A percentile compares a stretch with the other conserved stretches of the same genome.
These are phyloP conservation scores for Cephalotes varians DNA, from an alignment of 2,888 invertebrate genomes.

Conservation along the genomic window DNA sequence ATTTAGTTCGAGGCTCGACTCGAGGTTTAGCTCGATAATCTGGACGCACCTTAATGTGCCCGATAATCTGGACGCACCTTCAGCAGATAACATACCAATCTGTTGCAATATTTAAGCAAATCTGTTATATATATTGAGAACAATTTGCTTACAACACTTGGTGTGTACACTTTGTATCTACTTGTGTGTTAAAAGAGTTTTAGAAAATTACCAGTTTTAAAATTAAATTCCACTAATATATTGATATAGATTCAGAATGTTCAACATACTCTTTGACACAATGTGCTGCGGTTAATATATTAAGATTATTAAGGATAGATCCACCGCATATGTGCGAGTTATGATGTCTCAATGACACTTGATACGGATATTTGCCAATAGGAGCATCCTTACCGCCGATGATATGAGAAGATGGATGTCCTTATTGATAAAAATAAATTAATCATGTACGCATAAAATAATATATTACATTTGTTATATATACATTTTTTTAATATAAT, in stretches of 20 bases:
- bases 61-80: no score
- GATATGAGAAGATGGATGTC: conserved; percentile 63
- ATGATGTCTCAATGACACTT: conserved; percentile 86
- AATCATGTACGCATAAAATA: background rate
- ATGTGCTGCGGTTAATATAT: conserved; percentile 87
- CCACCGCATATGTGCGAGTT: conserved; percentile 88
- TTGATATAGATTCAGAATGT: background rate
- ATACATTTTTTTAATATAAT: background rate
- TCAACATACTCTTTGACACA: conserved; percentile 86
- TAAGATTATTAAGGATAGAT: conserved; percentile 86
- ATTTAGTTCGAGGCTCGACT: no score
- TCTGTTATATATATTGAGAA: no score
- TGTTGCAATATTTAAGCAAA: no score
- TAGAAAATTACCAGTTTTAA: background rate
- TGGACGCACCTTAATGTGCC: no score
- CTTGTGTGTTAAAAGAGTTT: background rate
- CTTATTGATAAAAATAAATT: conserved; percentile 52
- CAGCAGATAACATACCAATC: no score
- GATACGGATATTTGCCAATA: conserved; percentile 87
- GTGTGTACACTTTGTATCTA: background rate
- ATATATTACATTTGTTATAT: background rate
- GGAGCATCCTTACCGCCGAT: conserved; percentile 87
- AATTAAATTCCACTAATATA: background rate
- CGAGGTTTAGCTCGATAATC: no score
- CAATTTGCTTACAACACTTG: no score